These are phyloP conservation scores for Setophaga coronata DNA, from an alignment of 2,113 vertebrate species.

Conservation along the genomic window DNA sequence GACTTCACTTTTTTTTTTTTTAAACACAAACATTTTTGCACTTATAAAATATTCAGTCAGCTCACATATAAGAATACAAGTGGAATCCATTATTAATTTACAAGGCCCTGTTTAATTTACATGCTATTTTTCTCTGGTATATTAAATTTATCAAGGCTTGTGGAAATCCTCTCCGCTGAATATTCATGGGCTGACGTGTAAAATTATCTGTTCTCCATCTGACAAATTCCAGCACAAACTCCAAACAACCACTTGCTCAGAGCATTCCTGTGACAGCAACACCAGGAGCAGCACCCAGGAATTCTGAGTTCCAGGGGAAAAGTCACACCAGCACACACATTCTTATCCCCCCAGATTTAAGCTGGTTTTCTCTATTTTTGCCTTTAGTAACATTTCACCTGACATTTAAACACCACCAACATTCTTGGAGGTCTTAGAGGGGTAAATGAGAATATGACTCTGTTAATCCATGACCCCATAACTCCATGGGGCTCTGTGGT, in stretches of 20 bases:
- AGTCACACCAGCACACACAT: fast-evolving
- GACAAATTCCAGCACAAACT: not conserved
- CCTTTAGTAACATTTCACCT: not conserved
- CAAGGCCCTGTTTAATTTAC: conserved; percentile 35
- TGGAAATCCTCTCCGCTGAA: conserved; percentile 6
- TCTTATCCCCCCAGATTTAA: not conserved
- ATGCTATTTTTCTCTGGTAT: conserved; percentile 26
- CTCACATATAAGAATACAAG: conserved; percentile 22
- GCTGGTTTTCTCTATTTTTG: not conserved
- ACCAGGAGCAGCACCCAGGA: not conserved
- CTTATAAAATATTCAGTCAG: conserved; percentile 52
- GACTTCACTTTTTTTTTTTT: not conserved
- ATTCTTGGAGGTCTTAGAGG: not conserved
- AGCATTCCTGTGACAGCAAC: not conserved
- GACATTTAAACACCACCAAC: not conserved
- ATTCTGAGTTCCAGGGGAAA: not conserved
- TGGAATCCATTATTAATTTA: conserved; percentile 51
- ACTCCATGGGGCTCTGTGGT: fast-evolving
- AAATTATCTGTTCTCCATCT: not conserved
- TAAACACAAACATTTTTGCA: conserved; percentile 41
- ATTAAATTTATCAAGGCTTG: conserved; percentile 26
- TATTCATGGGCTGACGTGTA: conserved; percentile 22
- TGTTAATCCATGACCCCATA: fast-evolving
- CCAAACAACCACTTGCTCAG: not conserved
- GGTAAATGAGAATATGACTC: fast-evolving